Evolutionary conservation across 2,888 invertebrate genomes (phyloP).

Genomic region (Parnassius apollo): DNA sequence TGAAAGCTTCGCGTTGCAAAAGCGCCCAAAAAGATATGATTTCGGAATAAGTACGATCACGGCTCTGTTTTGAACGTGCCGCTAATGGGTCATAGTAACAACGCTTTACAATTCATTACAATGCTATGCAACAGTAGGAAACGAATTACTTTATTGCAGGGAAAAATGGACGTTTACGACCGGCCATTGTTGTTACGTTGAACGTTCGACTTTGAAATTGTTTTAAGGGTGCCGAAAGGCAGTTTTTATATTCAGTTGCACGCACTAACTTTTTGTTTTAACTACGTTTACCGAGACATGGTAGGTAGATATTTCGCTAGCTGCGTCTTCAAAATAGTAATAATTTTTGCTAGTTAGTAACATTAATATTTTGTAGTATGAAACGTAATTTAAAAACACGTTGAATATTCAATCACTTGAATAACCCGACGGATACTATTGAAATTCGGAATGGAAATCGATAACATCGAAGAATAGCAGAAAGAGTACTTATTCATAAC

Average conservation of each 20-base stretch:
- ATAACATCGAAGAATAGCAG: too few relatives aligned
- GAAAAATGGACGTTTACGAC: conserved; percentile 68
- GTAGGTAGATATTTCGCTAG: conserved; percentile 2
- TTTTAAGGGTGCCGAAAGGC: conserved; percentile 59
- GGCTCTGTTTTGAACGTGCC: conserved; percentile 48
- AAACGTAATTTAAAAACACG: too few relatives aligned
- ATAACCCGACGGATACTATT: too few relatives aligned
- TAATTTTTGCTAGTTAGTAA: too few relatives aligned
- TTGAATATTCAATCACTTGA: too few relatives aligned
- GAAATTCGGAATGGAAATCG: too few relatives aligned
- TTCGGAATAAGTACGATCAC: background rate
- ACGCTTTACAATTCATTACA: conserved; percentile 62
- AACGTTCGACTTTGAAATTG: conserved; percentile 44
- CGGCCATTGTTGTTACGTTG: conserved; percentile 46
- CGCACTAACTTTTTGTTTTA: conserved; percentile 18
- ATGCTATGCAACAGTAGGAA: conserved; percentile 68
- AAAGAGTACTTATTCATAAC: too few relatives aligned
- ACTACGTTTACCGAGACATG: background rate
- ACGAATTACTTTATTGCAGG: conserved; percentile 68
- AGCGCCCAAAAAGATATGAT: conserved; percentile 1
- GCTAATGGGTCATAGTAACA: conserved; percentile 61
- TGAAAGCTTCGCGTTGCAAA: conserved; percentile 12
- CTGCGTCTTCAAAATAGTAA: too few relatives aligned
- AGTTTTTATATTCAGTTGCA: conserved; percentile 26
- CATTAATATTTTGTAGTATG: too few relatives aligned